Base-by-base conservation (phyloP, 2,888 invertebrate species). In the Melieria omissa region DNA sequence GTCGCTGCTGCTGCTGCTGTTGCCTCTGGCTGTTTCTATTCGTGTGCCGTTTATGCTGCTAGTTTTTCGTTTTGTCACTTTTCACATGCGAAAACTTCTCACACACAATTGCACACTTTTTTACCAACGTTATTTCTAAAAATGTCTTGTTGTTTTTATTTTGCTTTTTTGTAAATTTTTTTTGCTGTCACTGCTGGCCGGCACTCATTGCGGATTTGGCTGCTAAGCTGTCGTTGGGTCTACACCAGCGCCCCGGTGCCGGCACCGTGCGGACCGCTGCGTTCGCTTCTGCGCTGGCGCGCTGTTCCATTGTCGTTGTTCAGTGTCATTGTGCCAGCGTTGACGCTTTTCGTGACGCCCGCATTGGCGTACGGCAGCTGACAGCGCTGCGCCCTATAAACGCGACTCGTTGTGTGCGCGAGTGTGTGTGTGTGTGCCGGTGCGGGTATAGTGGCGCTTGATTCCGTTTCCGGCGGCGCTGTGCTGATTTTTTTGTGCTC, bases 201-300 rank as follows among this genome's bases (percentile, higher is more conserved):
- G 14, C 3, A 42, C 64, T 41, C 54, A 54, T 65, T 66, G 57
- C 47, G 66, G 58, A 58, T 57, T n/a, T 47, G 14, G 57, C 58
- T 58, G 46, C 58, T 47, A 66, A 66, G 49, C 14, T 57, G n/a
- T 8, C 44, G 47, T 66, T 49, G 47, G 60, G 57, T 47, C 58
- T 29, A 49, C 47, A 42, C 47, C 9, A 5, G 60, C 47, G 44
- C 10, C 14, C 9, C 52, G 42, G n/a, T 16, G 42, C 44, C 46
- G 14, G 45, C 44, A 42, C 47, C 42, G 9, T 46, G 29, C 29
- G 29, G 29, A 29, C 29, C 14, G 10, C 9, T 65, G 41, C 41
- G 45, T 42, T 12, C 44, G 52, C 16, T 9, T 45, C 10, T 65
- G 54, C 54, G 42, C 14, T 42, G 49, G 29, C 44, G 41, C 55